Percentiles rank a stretch among this genome's conserved stretches.
Conservation (phyloP, 37 sponge, comb jelly and placozoan species). For the Amphimedon queenslandica region DNA sequence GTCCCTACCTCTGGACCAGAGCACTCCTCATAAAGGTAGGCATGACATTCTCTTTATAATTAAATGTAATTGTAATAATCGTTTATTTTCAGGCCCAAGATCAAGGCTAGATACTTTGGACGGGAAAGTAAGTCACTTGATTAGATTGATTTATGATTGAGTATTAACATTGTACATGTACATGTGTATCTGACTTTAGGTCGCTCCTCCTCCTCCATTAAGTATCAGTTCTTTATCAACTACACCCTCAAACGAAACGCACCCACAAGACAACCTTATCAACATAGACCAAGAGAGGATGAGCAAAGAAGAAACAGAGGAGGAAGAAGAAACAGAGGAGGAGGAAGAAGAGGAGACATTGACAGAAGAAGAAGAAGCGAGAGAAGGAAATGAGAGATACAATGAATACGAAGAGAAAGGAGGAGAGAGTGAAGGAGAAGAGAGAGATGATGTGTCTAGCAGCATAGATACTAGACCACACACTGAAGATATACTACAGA, state of each 20-base stretch:
- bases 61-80: background rate
- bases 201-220: background rate
- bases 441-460: too few relatives aligned
- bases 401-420: too few relatives aligned
- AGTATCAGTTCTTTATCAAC: background rate
- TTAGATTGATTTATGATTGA: too few relatives aligned
- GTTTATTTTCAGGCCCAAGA: background rate
- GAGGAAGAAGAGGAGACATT: conserved; percentile 8
- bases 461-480: too few relatives aligned
- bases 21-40: background rate
- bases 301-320: conserved; percentile 8
- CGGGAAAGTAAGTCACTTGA: too few relatives aligned
- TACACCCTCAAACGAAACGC: background rate
- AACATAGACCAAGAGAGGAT: background rate
- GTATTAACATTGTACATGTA: too few relatives aligned
- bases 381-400: background rate
- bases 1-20: background rate
- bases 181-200: too few relatives aligned
- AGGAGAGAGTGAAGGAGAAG: too few relatives aligned
- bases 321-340: conserved; percentile 6
- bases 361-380: conserved; percentile 4
- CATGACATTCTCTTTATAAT: background rate
- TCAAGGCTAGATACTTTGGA: background rate
- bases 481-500: too few relatives aligned
- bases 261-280: background rate